phyloP scores from a whole-genome alignment of 2,797 vertebrate species.

The Sebastes trivittatus region DNA sequence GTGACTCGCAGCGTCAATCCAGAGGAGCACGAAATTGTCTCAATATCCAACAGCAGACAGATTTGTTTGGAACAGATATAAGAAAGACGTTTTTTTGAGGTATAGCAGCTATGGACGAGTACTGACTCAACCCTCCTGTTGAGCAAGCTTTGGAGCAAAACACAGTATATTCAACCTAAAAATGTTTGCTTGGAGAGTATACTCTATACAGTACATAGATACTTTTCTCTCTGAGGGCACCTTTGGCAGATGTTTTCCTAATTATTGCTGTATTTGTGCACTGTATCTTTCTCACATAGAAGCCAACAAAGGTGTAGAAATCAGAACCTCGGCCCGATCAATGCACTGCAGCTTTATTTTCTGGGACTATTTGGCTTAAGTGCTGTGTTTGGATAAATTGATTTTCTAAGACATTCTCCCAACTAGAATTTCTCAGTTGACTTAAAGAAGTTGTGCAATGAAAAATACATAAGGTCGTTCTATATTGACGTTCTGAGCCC shows the following conservation, averaged over 20 bases:
- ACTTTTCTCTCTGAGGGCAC: background rate
- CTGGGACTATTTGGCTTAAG: background rate
- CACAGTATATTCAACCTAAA: background rate
- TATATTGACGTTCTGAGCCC: background rate
- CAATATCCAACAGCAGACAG: background rate
- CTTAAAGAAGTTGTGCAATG: conserved; percentile 1
- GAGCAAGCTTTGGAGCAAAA: background rate
- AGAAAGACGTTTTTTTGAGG: background rate
- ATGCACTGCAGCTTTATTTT: background rate
- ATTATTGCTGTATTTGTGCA: background rate
- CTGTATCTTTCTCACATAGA: background rate
- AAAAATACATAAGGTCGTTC: conserved; percentile 20
- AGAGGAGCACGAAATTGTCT: background rate
- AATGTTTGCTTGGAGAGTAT: background rate
- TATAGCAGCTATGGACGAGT: background rate
- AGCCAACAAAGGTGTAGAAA: background rate
- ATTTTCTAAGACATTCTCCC: background rate
- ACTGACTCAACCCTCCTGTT: background rate
- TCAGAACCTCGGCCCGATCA: background rate
- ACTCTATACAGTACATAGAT: background rate
- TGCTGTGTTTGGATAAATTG: conserved; percentile 14
- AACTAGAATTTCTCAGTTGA: background rate
- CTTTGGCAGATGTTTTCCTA: background rate
- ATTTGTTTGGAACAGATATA: background rate
- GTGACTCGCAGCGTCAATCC: background rate